Conservation (phyloP, 2,113 vertebrate genomes). For the Entomyzon cyanotis region DNA sequence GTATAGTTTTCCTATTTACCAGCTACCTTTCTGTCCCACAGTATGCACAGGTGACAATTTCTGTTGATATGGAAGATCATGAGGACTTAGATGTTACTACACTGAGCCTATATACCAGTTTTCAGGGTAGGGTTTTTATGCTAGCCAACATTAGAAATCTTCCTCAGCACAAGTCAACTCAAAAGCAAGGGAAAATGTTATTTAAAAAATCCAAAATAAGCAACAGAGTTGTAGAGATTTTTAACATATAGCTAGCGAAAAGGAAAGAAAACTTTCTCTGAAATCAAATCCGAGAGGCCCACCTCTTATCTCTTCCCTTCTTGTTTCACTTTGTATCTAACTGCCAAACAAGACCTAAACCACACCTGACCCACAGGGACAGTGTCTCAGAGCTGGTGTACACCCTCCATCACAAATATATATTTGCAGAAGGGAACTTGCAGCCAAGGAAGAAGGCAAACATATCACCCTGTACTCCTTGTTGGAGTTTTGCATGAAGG, state of each 20-base stretch:
- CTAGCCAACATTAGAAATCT: background rate
- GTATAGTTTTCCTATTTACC: background rate
- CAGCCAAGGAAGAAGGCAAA: background rate
- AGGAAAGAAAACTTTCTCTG: background rate
- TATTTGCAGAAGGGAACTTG: background rate
- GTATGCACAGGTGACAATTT: background rate
- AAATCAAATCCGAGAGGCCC: background rate
- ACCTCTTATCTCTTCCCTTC: background rate
- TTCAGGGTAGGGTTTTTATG: background rate
- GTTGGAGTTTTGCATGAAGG: background rate
- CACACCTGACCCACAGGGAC: background rate
- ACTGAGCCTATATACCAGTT: background rate
- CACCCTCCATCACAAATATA: background rate
- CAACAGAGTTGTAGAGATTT: background rate
- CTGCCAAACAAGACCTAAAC: background rate
- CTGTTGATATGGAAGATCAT: background rate
- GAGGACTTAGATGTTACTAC: background rate
- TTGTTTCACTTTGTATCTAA: background rate
- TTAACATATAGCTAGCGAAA: background rate
- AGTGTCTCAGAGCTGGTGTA: background rate
- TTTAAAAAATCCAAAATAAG: background rate
- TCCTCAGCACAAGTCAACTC: background rate
- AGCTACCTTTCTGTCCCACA: background rate
- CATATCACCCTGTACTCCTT: background rate
- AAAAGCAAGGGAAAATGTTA: background rate